Percentiles rank a stretch among this genome's conserved stretches.
Conservation (phyloP, 2,888 invertebrate genomes). For the Choristoneura rosaceana region DNA sequence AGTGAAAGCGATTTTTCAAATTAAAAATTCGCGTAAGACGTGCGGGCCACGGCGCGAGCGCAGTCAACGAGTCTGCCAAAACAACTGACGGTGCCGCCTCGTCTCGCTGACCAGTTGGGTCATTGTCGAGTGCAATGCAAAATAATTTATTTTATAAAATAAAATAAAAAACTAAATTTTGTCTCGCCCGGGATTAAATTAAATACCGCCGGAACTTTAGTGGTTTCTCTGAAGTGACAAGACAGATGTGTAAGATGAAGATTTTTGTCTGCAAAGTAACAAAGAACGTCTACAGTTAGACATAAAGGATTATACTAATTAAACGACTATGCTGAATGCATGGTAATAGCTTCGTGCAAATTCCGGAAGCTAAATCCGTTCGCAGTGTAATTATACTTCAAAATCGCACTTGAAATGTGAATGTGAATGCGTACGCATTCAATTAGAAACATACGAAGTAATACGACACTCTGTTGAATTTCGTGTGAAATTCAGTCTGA, state of each 20-base stretch:
- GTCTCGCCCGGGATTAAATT: conserved; percentile 1
- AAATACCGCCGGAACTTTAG: background rate
- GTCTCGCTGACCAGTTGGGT: conserved; percentile 73
- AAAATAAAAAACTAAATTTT: background rate
- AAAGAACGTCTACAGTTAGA: conserved; percentile 21
- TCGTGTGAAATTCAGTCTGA: conserved; percentile 53
- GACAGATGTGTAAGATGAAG: background rate
- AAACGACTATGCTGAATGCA: conserved; percentile 8
- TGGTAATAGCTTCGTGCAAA: conserved; percentile 42
- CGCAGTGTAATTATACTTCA: conserved; percentile 32
- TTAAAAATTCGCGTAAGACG: conserved; percentile 48
- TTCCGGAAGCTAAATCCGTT: conserved; percentile 39
- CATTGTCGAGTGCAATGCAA: conserved; percentile 58
- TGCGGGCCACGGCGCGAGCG: conserved; percentile 65
- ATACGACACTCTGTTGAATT: conserved; percentile 52
- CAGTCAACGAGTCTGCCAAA: conserved; percentile 67
- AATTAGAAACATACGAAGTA: conserved; percentile 34
- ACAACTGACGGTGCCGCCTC: conserved; percentile 77
- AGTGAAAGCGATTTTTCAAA: conserved; percentile 46
- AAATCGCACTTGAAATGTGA: conserved; percentile 49
- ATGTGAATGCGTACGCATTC: conserved; percentile 46
- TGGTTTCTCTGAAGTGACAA: conserved; percentile 15
- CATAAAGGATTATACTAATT: conserved; percentile 16
- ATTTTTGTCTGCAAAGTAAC: conserved; percentile 9
- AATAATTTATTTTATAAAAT: conserved; percentile 27